Evolutionary conservation across 2,888 invertebrate genomes (phyloP).

Genomic region (Cremastinae sp.): DNA sequence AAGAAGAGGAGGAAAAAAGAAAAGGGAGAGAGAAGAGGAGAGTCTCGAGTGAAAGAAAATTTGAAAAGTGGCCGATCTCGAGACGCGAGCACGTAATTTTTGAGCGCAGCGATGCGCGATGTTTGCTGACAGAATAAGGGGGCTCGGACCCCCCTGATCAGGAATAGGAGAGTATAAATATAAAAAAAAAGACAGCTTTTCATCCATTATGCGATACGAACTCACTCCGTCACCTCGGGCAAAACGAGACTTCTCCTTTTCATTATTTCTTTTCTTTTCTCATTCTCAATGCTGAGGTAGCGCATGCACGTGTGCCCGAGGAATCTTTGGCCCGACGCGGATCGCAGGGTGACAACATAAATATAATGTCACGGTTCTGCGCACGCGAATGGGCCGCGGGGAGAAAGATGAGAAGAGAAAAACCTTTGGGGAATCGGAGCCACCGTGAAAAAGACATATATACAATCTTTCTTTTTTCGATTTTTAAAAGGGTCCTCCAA

Average conservation of each 20-base stretch:
- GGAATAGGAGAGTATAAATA: constrained; percentile 34
- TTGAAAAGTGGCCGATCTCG: constrained; percentile 49
- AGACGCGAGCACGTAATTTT: constrained; percentile 22
- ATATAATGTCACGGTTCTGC: constrained; percentile 79
- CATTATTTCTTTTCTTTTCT: constrained; percentile 57
- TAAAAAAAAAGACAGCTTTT: constrained; percentile 33
- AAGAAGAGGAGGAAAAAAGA: constrained; percentile 20
- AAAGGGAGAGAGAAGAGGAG: constrained; percentile 16
- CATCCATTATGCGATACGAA: constrained; percentile 22
- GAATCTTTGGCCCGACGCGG: constrained; percentile 36
- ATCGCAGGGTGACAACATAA: constrained; percentile 77
- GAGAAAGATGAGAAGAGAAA: constrained; percentile 3
- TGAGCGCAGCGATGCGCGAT: constrained; percentile 61
- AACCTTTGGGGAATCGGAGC: constrained; percentile 45
- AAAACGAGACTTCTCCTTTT: constrained; percentile 37
- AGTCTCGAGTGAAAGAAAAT: constrained; percentile 29
- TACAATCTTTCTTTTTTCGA: not conserved
- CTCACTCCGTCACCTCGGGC: constrained; percentile 55
- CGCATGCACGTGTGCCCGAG: constrained; percentile 27
- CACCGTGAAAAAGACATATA: constrained; percentile 55
- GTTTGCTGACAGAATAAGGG: constrained; percentile 74
- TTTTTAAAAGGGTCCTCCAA: constrained; percentile 10
- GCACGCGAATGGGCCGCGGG: constrained; percentile 72
- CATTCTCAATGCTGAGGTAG: constrained; percentile 50
- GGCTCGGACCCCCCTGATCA: constrained; percentile 71